Percentiles rank a stretch among this genome's conserved stretches.
Evolutionary conservation across 1,140 invertebrate genomes (phyloP).

Genomic region (Ostrea denselamellosa): DNA sequence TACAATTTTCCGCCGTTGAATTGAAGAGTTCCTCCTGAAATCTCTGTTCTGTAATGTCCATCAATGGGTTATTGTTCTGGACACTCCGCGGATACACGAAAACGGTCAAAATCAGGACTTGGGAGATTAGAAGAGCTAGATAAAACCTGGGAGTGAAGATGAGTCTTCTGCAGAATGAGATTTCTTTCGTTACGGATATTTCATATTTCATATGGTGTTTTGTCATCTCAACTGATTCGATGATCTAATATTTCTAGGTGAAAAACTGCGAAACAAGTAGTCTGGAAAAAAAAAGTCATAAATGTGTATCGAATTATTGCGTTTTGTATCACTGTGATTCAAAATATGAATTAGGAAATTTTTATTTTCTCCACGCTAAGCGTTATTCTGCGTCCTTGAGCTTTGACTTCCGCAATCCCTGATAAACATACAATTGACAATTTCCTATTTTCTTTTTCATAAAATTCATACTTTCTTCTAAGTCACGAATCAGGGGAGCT

Average conservation of each 20-base stretch:
- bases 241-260: not conserved
- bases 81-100: not conserved
- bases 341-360: too few species aligned
- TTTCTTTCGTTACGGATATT: not conserved
- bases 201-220: not conserved
- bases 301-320: too few species aligned
- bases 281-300: too few species aligned
- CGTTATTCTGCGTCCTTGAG: too few species aligned
- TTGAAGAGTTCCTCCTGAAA: not conserved
- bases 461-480: too few species aligned
- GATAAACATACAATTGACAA: too few species aligned
- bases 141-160: not conserved
- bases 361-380: too few species aligned
- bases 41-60: not conserved
- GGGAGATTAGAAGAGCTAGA: not conserved
- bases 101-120: not conserved
- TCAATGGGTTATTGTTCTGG: not conserved
- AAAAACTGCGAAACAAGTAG: not conserved
- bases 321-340: too few species aligned
- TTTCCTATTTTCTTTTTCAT: too few species aligned
- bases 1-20: not conserved
- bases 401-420: too few species aligned
- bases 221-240: not conserved
- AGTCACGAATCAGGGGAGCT: too few species aligned
- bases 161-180: not conserved